phyloP scores from a whole-genome alignment of 2,797 vertebrate genomes.

The Acanthurus tractus region DNA sequence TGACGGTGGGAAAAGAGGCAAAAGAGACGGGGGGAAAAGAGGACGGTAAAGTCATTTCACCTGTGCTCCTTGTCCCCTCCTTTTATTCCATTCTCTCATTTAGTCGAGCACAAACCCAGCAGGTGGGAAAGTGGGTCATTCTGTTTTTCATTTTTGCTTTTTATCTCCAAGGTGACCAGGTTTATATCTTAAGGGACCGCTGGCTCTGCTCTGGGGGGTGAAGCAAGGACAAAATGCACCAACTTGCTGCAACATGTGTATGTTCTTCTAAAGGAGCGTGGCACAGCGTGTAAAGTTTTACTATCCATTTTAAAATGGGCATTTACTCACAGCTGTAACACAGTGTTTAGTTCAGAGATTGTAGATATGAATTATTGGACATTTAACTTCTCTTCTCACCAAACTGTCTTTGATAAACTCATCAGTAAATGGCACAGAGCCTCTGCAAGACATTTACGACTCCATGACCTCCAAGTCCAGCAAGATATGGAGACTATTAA shows the following conservation, averaged over 20 bases:
- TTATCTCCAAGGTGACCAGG: conserved; percentile 65
- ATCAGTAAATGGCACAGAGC: conserved; percentile 36
- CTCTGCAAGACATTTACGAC: conserved; percentile 54
- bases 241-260: conserved; percentile 39
- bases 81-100: conserved; percentile 61
- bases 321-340: neutral
- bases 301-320: conserved; percentile 38
- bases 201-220: conserved; percentile 30
- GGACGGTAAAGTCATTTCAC: conserved; percentile 59
- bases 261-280: conserved; percentile 25
- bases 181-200: conserved; percentile 42
- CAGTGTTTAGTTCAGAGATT: conserved; percentile 18
- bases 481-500: conserved; percentile 59
- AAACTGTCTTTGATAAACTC: conserved; percentile 31
- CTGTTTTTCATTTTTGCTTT: conserved; percentile 51
- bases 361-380: conserved; percentile 22
- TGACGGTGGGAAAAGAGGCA: too few relatives aligned
- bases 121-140: conserved; percentile 53
- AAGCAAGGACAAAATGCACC: conserved; percentile 61
- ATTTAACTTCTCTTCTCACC: neutral
- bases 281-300: conserved; percentile 51
- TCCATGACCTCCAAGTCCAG: conserved; percentile 34
- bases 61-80: conserved; percentile 42
- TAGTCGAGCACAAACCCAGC: conserved; percentile 34
- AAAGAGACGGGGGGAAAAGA: conserved; percentile 36